Conservation (phyloP, 1,140 invertebrate genomes). For the Drosophila chauvacae region DNA sequence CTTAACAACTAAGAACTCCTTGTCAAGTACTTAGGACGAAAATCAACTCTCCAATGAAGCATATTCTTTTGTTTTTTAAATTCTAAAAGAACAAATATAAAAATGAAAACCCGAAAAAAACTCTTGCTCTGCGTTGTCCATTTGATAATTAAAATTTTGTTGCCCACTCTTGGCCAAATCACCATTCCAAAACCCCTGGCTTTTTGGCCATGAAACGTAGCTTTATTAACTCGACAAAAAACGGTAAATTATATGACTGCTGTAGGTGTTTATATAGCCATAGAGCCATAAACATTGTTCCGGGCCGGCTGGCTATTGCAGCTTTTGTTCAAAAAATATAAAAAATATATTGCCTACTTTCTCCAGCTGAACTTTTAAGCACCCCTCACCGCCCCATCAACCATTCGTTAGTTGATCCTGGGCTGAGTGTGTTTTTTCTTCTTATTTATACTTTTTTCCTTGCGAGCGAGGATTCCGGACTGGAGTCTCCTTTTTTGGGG, state of each 20-base stretch:
- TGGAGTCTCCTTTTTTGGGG: conserved; percentile 47
- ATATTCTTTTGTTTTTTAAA: conserved; percentile 4
- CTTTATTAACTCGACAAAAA: conserved; percentile 49
- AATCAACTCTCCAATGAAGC: neutral
- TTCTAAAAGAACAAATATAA: neutral
- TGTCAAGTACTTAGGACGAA: neutral
- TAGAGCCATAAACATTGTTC: conserved; percentile 59
- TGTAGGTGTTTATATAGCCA: conserved; percentile 72
- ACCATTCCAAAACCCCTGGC: neutral
- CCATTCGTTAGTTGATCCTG: conserved; percentile 43
- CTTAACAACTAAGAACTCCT: no score
- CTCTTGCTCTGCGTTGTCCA: conserved; percentile 12
- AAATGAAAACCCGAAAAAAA: neutral
- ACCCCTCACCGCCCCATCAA: conserved; percentile 22
- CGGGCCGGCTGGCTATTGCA: conserved; percentile 21
- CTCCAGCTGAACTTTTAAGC: conserved; percentile 40
- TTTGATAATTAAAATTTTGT: conserved; percentile 51
- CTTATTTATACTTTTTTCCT: neutral
- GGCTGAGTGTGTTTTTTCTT: conserved; percentile 23
- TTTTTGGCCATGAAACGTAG: conserved; percentile 13
- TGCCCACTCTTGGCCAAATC: conserved; percentile 5
- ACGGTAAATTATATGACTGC: conserved; percentile 55
- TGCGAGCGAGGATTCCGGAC: conserved; percentile 2
- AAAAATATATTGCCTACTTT: conserved; percentile 64
- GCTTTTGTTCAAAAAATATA: conserved; percentile 42